Evolutionary conservation across 2,797 vertebrate species (phyloP).

Genomic region (Acridotheres tristis): DNA sequence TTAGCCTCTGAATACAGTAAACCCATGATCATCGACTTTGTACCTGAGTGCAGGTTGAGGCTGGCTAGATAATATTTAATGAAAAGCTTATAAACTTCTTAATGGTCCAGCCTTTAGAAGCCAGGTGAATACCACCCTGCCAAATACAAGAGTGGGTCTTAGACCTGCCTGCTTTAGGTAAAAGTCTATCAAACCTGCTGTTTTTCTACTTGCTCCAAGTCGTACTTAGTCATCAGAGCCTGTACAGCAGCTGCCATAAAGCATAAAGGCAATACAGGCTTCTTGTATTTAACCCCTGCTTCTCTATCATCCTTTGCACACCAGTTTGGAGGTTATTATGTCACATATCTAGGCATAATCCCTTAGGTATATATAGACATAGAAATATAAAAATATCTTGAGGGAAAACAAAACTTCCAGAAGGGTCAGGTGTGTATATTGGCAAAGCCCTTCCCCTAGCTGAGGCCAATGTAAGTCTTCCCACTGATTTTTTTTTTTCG

Average conservation of each 20-base stretch:
- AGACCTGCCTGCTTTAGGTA: not conserved
- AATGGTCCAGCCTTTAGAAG: not conserved
- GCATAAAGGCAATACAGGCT: not conserved
- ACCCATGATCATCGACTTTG: not conserved
- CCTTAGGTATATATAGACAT: not conserved
- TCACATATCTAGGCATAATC: not conserved
- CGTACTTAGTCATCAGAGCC: accelerated
- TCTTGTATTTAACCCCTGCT: not conserved
- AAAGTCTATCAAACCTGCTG: not conserved
- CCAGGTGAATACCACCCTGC: not conserved
- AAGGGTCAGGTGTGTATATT: not conserved
- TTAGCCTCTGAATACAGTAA: not conserved
- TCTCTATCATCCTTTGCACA: not conserved
- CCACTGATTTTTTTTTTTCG: not conserved
- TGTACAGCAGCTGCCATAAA: not conserved
- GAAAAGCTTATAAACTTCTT: not conserved
- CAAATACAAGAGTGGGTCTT: not conserved
- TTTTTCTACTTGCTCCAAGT: not conserved
- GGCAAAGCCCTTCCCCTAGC: not conserved
- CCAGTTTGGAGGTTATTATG: not conserved
- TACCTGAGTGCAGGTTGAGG: not conserved
- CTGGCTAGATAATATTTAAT: not conserved
- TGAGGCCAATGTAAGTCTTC: not conserved
- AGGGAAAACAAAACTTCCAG: not conserved
- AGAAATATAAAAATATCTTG: not conserved